Evolutionary conservation across 2,888 invertebrate species (phyloP), one percentile per base, ranked within the genome.

Genomic region (Chloromyia formosa): DNA sequence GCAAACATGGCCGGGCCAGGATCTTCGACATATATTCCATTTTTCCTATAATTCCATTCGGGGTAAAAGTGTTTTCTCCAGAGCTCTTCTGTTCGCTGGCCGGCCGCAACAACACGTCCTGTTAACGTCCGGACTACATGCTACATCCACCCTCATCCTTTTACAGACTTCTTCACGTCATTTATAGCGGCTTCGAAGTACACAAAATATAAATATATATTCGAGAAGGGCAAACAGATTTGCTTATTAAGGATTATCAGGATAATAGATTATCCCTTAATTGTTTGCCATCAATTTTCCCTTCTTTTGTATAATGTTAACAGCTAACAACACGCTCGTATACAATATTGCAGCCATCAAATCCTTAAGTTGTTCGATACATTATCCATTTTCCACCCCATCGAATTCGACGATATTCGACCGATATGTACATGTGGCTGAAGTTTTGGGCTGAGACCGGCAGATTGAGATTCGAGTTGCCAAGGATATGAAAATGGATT

Each of bases 351-450:
- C 75, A 76, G 76, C 77, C 76, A 78, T 77, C 77, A 78, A 78
- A 77, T 79, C 75, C 76, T 77, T 77, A 76, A 77, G 78, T 77
- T 77, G 74, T 75, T 74, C 77, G 72, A 77, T 77, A 78, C 78
- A 78, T 78, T 79, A 79, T 78, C 78, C 78, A 78, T 79, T 79
- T 79, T 77, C 79, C 77, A 78, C 78, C 75, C 77, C 78, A 78
- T 78, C 78, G 77, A 77, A 76, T 76, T 35, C 27, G 27, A 35
- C 27, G 27, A 35, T 35, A 35, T 35, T 35, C 72, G 75, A 73
- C 45, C 18, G 58, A 60, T 72, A 72, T 60, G 58, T 72, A 53
- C 27, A 35, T 49, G 58, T 58, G 60, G 61, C 20, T n/a, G 58
- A 27, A 61, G 61, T 68, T 68, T 35, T 35, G 3, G 49, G 49